Percentiles rank a stretch among this genome's conserved stretches.
Evolutionary conservation across 2,113 vertebrate species (phyloP).

Genomic region (Podilymbus podiceps): DNA sequence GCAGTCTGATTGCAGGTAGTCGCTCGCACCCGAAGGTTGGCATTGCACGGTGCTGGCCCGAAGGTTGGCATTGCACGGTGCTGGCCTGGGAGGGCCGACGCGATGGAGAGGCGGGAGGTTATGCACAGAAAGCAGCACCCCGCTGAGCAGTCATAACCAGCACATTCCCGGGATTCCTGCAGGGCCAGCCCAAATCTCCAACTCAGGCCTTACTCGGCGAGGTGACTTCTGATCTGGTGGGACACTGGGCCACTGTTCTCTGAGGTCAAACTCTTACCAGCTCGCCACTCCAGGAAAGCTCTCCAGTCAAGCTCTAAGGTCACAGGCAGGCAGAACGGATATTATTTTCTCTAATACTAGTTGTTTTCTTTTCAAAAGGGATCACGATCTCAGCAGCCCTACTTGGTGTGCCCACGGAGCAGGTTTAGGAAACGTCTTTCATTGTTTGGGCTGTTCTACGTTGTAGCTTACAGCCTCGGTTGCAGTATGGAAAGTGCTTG

Average conservation of each 20-base stretch:
- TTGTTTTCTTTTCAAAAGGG: neutral
- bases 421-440: neutral
- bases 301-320: neutral
- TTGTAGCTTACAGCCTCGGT: neutral
- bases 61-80: neutral
- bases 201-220: rapidly evolving
- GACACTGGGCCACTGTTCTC: neutral
- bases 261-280: neutral
- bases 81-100: neutral
- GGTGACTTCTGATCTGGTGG: neutral
- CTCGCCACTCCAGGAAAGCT: neutral
- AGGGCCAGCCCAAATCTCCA: neutral
- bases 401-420: neutral
- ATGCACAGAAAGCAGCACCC: neutral
- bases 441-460: neutral
- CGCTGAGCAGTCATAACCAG: neutral
- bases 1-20: neutral
- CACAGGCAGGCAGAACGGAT: neutral
- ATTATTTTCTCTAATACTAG: neutral
- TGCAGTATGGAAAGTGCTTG: neutral
- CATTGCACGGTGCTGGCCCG: too few species aligned
- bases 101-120: neutral
- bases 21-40: rapidly evolving
- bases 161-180: constrained; percentile 14
- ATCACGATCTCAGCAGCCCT: neutral